Conservation (phyloP, 2,888 invertebrate genomes). For the Vannuccia rotundouncinata region DNA sequence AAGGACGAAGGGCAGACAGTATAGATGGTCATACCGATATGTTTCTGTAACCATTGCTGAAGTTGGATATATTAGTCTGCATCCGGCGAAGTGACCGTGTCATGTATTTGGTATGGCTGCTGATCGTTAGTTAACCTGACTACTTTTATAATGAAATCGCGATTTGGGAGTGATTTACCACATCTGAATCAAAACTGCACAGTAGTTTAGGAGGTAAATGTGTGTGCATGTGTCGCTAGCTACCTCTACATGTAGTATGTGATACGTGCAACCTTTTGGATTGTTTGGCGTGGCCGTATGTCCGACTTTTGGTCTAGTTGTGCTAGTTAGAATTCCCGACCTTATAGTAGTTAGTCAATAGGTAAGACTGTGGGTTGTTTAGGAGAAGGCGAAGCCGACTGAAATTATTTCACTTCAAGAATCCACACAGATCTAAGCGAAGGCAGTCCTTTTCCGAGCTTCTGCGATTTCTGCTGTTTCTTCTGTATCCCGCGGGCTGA, state of each 20-base stretch:
- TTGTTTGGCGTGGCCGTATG: neutral
- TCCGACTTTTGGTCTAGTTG: neutral
- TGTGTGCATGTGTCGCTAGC: neutral
- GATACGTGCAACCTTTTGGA: neutral
- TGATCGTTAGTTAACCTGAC: neutral
- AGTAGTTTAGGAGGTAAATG: neutral
- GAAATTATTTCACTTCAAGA: neutral
- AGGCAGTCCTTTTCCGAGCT: neutral
- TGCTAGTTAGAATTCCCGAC: neutral
- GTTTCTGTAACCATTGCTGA: no score
- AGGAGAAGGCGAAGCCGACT: neutral
- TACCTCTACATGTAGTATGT: neutral
- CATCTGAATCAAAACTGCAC: neutral
- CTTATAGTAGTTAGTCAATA: neutral
- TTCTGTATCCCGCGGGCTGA: neutral
- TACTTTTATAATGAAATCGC: neutral
- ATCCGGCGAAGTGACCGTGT: neutral
- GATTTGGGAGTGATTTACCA: neutral
- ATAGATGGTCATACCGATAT: neutral
- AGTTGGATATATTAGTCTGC: neutral
- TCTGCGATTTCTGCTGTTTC: neutral
- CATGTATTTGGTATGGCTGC: neutral
- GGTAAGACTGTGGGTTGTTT: neutral
- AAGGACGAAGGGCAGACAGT: neutral
- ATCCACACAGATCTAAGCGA: neutral